These are phyloP conservation scores for Clistopyga incitator DNA, from an alignment of 2,888 invertebrate genomes.

Conservation along the genomic window DNA sequence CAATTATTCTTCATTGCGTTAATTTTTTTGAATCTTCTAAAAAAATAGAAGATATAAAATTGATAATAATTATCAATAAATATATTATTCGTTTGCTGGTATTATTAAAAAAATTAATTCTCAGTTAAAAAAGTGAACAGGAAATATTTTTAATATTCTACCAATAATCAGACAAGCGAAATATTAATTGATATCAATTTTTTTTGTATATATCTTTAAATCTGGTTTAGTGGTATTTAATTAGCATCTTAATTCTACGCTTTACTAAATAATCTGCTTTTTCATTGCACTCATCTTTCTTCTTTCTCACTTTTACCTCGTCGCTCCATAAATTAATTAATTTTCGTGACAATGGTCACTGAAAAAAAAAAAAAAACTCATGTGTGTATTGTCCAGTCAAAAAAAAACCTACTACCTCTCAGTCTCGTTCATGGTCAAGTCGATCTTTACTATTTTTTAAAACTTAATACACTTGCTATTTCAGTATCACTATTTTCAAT, in stretches of 20 bases:
- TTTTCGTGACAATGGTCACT: slow-evolving; percentile 1
- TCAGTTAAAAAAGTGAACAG: too few relatives aligned
- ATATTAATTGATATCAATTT: too few relatives aligned
- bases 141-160: too few relatives aligned
- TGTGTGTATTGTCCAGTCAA: slow-evolving; percentile 33
- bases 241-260: slow-evolving; percentile 24
- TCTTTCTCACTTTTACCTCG: slow-evolving; percentile 39
- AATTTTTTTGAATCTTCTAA: too few relatives aligned
- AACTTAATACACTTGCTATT: slow-evolving; percentile 15
- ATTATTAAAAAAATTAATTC: too few relatives aligned
- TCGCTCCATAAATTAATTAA: slow-evolving; percentile 18
- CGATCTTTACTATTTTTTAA: slow-evolving; percentile 57
- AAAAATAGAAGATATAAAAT: too few relatives aligned
- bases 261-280: slow-evolving; percentile 9
- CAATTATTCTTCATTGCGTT: too few relatives aligned
- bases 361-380: too few relatives aligned
- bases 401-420: slow-evolving; percentile 20
- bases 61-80: too few relatives aligned
- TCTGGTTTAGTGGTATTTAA: neutral
- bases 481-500: slow-evolving; percentile 33
- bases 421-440: slow-evolving; percentile 64
- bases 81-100: too few relatives aligned
- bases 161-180: too few relatives aligned
- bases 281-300: slow-evolving; percentile 13
- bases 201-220: neutral